Percentiles rank a stretch among this genome's conserved stretches.
phyloP scores from a whole-genome alignment of 2,113 vertebrate species.

The Procavia capensis region DNA sequence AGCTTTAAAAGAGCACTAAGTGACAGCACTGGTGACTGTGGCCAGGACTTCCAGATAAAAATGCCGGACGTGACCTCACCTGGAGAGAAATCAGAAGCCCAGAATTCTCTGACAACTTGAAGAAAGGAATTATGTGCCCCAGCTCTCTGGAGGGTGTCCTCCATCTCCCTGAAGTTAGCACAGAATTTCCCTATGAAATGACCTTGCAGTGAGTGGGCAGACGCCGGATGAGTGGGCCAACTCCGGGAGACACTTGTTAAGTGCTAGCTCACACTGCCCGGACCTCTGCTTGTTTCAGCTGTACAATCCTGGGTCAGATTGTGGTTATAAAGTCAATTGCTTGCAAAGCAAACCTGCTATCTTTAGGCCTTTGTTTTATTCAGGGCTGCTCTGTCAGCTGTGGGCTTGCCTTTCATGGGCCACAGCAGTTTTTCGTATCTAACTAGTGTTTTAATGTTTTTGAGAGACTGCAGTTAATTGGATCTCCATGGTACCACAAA shows the following conservation, averaged over 20 bases:
- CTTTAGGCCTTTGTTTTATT: slow-evolving; percentile 65
- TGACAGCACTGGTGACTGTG: neutral
- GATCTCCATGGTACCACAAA: slow-evolving; percentile 66
- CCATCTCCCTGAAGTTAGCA: neutral
- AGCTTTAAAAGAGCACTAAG: slow-evolving; percentile 21
- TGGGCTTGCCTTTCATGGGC: slow-evolving; percentile 61
- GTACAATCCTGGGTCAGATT: slow-evolving; percentile 53
- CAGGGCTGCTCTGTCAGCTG: slow-evolving; percentile 49
- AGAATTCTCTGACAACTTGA: slow-evolving; percentile 30
- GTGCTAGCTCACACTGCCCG: neutral
- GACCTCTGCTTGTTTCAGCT: slow-evolving; percentile 9
- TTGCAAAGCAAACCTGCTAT: slow-evolving; percentile 40
- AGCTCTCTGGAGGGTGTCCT: neutral
- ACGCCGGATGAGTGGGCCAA: neutral
- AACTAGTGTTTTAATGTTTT: slow-evolving; percentile 69
- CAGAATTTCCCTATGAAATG: neutral
- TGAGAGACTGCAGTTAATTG: slow-evolving; percentile 69
- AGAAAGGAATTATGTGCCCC: neutral
- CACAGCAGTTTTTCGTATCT: slow-evolving; percentile 62
- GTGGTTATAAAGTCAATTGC: slow-evolving; percentile 50
- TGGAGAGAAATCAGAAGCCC: slow-evolving; percentile 52
- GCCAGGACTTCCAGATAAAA: slow-evolving; percentile 19
- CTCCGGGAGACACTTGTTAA: slow-evolving; percentile 11
- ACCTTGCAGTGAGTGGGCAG: neutral
- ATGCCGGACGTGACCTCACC: neutral